Conservation (phyloP, 2,797 vertebrate genomes). For the Pangasius mekongensis region DNA sequence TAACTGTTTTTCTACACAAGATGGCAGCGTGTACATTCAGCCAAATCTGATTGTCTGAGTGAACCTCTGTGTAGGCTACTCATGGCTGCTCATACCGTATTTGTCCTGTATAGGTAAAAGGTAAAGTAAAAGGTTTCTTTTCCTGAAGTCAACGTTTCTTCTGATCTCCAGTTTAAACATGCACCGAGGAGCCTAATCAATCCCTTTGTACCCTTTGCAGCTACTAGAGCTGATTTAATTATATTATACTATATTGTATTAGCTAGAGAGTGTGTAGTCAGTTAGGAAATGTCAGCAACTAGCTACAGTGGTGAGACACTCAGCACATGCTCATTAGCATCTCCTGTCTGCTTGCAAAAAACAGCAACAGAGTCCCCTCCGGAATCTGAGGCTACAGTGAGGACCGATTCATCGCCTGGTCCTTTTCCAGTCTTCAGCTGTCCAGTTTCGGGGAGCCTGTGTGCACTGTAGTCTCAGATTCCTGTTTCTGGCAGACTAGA, state of each 20-base stretch:
- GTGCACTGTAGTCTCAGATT: not conserved
- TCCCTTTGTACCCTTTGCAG: not conserved
- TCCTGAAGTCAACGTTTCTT: not conserved
- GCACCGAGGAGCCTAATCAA: not conserved
- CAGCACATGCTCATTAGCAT: not conserved
- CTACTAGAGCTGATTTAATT: not conserved
- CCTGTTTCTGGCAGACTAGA: not conserved
- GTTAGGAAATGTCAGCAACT: not conserved
- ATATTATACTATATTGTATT: not conserved
- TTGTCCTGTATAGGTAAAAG: not conserved
- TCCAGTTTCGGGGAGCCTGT: not conserved
- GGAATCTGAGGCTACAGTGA: not conserved
- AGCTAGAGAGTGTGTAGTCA: not conserved
- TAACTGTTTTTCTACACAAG: constrained; percentile 11
- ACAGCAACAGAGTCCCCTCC: not conserved
- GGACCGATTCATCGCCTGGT: not conserved
- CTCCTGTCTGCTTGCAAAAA: not conserved
- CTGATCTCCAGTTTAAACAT: not conserved
- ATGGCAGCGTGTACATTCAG: constrained; percentile 17
- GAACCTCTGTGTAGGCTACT: not conserved
- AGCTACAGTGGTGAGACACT: not conserved
- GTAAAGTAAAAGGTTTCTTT: not conserved
- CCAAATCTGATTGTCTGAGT: not conserved
- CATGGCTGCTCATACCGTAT: not conserved
- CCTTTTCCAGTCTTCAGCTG: not conserved